Percentiles rank a stretch among this genome's conserved stretches.
These are phyloP conservation scores for Aethina tumida DNA, from an alignment of 1,140 invertebrate species.

Conservation along the genomic window DNA sequence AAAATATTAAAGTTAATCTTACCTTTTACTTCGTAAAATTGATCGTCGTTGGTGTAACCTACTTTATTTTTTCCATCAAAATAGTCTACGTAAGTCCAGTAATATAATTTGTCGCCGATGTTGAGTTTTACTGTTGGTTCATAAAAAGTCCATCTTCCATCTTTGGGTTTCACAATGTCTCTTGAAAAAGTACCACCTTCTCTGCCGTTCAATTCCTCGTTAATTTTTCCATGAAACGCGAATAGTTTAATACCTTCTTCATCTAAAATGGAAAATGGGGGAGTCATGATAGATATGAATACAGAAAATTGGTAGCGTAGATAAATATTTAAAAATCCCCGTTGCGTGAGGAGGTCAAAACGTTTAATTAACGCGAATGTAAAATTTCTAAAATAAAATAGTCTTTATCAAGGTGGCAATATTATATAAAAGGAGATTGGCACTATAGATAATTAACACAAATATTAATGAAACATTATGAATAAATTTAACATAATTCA, in stretches of 20 bases:
- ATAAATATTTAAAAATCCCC: no score
- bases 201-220: slow-evolving; percentile 57
- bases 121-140: slow-evolving; percentile 46
- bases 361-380: no score
- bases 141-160: slow-evolving; percentile 56
- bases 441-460: no score
- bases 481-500: no score
- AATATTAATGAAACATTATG: no score
- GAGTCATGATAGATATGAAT: no score
- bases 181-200: slow-evolving; percentile 57
- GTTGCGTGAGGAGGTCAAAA: no score
- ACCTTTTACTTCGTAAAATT: slow-evolving; percentile 41
- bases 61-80: slow-evolving; percentile 40
- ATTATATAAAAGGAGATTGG: no score
- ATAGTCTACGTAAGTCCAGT: slow-evolving; percentile 64
- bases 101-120: slow-evolving; percentile 55
- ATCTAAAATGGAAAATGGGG: slow-evolving; percentile 35
- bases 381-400: no score
- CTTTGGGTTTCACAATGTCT: slow-evolving; percentile 50
- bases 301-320: no score
- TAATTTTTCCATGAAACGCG: slow-evolving; percentile 63
- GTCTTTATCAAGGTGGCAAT: no score
- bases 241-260: slow-evolving; percentile 57
- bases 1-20: no score
- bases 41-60: slow-evolving; percentile 50